These are phyloP conservation scores for Psilopsiagon aymara DNA, from an alignment of 2,113 vertebrate genomes.

Conservation along the genomic window DNA sequence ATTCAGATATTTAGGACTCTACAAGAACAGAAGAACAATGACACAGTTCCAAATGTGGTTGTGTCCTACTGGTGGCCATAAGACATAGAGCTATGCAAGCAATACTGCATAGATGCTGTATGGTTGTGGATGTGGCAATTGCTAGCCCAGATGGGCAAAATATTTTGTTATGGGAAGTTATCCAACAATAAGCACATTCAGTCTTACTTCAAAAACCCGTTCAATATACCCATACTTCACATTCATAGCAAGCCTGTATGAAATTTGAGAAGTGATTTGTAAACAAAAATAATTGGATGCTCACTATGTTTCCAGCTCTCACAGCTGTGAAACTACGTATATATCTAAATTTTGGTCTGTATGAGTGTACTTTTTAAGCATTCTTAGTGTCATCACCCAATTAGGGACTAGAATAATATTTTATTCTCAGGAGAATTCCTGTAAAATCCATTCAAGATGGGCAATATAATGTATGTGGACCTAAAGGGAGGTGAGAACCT, in stretches of 20 bases:
- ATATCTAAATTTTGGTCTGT: neutral
- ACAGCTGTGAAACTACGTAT: neutral
- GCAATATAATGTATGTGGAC: neutral
- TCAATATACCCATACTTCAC: neutral
- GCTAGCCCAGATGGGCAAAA: neutral
- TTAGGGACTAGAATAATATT: neutral
- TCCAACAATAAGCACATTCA: neutral
- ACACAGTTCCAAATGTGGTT: neutral
- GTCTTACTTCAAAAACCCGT: neutral
- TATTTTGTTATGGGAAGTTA: neutral
- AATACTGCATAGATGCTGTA: accelerated
- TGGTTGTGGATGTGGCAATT: neutral
- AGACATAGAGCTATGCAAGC: neutral
- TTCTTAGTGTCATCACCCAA: neutral
- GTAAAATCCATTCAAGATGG: neutral
- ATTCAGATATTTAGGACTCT: neutral
- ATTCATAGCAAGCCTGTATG: neutral
- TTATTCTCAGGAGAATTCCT: neutral
- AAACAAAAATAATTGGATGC: neutral
- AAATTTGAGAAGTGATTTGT: neutral
- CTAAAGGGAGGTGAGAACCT: neutral
- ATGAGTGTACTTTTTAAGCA: neutral
- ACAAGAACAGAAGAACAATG: neutral
- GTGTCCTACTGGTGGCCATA: neutral
- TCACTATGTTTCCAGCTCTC: neutral